Conservation (phyloP, 2,113 vertebrate genomes). For the Hippoglossus stenolepis region DNA sequence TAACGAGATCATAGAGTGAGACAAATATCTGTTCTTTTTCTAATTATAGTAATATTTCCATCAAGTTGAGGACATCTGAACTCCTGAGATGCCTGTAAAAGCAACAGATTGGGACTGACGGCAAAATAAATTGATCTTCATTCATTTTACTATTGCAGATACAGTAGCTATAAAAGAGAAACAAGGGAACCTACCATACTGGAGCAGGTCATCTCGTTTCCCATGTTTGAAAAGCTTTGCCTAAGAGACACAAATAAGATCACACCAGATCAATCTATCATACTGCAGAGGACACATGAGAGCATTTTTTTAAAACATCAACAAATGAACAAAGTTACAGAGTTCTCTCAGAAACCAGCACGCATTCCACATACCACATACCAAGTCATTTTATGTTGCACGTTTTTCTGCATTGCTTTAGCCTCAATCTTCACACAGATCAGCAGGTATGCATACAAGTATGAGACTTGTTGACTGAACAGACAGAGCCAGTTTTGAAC, state of each 20-base stretch:
- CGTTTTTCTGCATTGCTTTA: not conserved
- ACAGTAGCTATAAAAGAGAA: not conserved
- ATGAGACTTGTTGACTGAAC: constrained; percentile 38
- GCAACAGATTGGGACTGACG: not conserved
- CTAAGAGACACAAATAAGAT: constrained; percentile 71
- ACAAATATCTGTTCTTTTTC: too few relatives aligned
- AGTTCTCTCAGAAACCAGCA: not conserved
- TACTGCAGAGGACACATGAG: not conserved
- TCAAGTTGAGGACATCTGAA: not conserved
- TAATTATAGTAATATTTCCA: not conserved
- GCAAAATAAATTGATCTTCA: not conserved
- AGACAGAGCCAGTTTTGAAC: constrained; percentile 70
- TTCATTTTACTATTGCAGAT: not conserved
- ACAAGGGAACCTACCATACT: constrained; percentile 85
- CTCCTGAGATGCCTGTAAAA: not conserved
- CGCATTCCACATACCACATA: not conserved
- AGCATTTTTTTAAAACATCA: not conserved
- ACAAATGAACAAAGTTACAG: not conserved
- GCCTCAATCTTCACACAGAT: not conserved
- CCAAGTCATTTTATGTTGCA: not conserved
- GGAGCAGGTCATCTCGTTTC: constrained; percentile 93
- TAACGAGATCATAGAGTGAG: too few relatives aligned
- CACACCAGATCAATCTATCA: not conserved
- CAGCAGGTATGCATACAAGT: constrained; percentile 1
- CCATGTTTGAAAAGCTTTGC: constrained; percentile 97